These are phyloP conservation scores for Tortricodes alternella DNA, from an alignment of 2,888 invertebrate species.

Conservation along the genomic window DNA sequence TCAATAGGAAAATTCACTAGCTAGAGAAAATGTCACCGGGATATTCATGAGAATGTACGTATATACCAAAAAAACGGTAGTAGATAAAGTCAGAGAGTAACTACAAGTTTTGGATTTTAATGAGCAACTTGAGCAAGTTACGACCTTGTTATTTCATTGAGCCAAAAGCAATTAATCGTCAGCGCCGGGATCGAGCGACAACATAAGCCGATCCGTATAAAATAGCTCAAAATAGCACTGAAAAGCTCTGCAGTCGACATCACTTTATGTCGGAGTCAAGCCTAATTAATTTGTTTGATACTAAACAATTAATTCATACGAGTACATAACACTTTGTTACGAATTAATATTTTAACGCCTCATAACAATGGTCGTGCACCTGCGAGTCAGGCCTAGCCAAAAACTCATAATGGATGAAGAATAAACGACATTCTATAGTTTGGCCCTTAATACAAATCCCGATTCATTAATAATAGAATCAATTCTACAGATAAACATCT, in stretches of 20 bases:
- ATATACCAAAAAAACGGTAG: background rate
- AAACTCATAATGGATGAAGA: slow-evolving; percentile 16
- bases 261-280: background rate
- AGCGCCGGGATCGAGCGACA: background rate
- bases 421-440: slow-evolving; percentile 23
- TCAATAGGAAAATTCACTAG: too few relatives aligned
- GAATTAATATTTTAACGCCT: background rate
- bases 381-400: slow-evolving; percentile 17
- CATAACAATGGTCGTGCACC: slow-evolving; percentile 9
- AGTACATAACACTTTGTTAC: background rate
- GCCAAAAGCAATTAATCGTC: slow-evolving; percentile 11
- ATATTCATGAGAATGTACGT: too few relatives aligned
- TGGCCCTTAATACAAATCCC: slow-evolving; percentile 20
- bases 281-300: slow-evolving; percentile 3
- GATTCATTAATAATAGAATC: background rate
- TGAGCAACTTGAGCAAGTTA: background rate
- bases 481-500: background rate
- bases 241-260: background rate
- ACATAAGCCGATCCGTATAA: background rate
- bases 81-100: background rate
- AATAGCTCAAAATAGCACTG: background rate
- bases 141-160: background rate
- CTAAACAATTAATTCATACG: background rate
- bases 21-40: too few relatives aligned
- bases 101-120: background rate